Percentiles rank a stretch among this genome's conserved stretches.
phyloP scores from a whole-genome alignment of 1,140 invertebrate species.

The Alviniconcha marisindica region DNA sequence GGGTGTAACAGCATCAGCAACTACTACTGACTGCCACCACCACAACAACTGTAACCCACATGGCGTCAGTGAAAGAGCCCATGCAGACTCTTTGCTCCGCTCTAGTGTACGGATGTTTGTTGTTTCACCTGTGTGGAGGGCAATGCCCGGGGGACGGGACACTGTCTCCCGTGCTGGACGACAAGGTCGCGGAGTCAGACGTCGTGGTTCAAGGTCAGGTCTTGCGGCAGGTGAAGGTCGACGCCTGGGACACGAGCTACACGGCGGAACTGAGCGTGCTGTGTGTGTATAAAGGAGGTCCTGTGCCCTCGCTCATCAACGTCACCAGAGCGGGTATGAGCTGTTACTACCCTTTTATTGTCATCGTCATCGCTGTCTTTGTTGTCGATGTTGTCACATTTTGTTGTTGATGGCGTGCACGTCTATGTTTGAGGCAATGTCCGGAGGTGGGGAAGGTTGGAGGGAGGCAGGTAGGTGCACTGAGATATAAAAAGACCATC shows the following conservation, averaged over 20 bases:
- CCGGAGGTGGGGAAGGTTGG: too few species aligned
- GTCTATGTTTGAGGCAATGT: too few species aligned
- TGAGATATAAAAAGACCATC: too few species aligned
- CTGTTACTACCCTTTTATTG: too few species aligned
- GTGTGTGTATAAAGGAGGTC: slow-evolving; percentile 12
- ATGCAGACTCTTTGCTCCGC: not conserved
- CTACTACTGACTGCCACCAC: too few species aligned
- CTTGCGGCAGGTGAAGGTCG: not conserved
- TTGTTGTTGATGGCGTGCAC: too few species aligned
- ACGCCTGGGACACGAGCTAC: not conserved
- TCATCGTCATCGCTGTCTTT: too few species aligned
- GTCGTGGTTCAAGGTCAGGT: slow-evolving; percentile 3
- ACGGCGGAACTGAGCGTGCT: not conserved
- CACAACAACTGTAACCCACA: too few species aligned
- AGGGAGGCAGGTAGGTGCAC: too few species aligned
- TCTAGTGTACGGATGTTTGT: not conserved
- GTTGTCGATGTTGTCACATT: too few species aligned
- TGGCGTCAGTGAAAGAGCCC: too few species aligned
- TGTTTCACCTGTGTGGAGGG: not conserved
- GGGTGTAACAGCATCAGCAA: too few species aligned
- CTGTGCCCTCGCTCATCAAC: not conserved
- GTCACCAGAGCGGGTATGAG: not conserved
- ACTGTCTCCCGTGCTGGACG: not conserved
- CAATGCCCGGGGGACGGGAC: not conserved
- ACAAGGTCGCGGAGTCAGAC: slow-evolving; percentile 3